phyloP scores from a whole-genome alignment of 2,888 invertebrate genomes.

The Listrodromus nycthemerus region DNA sequence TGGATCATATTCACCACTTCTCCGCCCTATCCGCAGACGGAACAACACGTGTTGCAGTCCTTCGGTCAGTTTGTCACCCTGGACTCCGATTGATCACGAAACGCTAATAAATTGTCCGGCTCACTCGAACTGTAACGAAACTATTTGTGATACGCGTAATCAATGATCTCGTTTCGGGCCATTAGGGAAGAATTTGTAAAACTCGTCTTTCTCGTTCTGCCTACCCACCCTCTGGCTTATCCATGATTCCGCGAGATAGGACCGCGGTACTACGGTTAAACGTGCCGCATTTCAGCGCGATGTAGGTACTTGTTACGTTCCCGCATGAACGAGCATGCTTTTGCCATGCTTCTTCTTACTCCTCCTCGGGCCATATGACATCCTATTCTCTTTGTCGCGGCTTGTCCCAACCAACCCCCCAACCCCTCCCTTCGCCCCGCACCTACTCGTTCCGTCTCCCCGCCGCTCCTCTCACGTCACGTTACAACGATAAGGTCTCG shows the following conservation, averaged over 20 bases:
- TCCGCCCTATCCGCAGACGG: background rate
- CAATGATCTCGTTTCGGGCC: conserved; percentile 29
- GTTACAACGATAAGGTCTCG: conserved; percentile 68
- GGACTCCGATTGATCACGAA: background rate
- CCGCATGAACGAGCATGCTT: conserved; percentile 42
- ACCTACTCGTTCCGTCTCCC: background rate
- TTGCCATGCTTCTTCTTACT: conserved; percentile 21
- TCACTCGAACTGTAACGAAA: conserved; percentile 20
- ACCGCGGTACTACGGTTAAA: conserved; percentile 30
- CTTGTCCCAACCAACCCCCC: background rate
- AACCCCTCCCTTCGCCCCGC: no score
- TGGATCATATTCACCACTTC: background rate
- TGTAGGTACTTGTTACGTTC: conserved; percentile 23
- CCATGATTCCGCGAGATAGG: conserved; percentile 32
- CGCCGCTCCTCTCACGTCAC: conserved; percentile 53
- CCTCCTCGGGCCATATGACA: conserved; percentile 6
- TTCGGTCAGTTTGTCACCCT: background rate
- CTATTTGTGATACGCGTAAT: conserved; percentile 23
- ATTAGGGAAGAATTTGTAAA: conserved; percentile 39
- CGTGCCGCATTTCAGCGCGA: conserved; percentile 34
- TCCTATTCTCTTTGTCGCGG: conserved; percentile 24
- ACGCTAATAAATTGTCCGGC: background rate
- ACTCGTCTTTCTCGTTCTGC: background rate
- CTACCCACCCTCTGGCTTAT: background rate
- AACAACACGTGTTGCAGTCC: background rate